Evolutionary conservation across 2,888 invertebrate genomes (phyloP).

Genomic region (Drosophila diplacantha): DNA sequence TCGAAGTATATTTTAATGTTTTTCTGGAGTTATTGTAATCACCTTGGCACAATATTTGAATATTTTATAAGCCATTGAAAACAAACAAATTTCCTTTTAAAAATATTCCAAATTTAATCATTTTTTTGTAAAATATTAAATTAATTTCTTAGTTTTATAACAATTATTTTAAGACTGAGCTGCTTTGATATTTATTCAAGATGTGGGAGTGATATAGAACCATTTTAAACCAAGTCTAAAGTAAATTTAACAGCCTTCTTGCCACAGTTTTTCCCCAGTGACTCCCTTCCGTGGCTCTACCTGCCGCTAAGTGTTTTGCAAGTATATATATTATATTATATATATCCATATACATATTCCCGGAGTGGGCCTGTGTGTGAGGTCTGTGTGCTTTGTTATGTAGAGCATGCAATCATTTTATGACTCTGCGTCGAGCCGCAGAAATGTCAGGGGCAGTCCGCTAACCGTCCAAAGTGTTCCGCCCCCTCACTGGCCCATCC

Average conservation of each 20-base stretch:
- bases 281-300: constrained; percentile 43
- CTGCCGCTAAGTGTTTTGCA: constrained; percentile 70
- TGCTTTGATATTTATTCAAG: no score
- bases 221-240: neutral
- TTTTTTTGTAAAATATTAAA: neutral
- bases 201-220: neutral
- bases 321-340: constrained; percentile 31
- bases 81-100: accelerated
- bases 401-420: constrained; percentile 70
- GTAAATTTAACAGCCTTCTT: neutral
- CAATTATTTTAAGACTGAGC: neutral
- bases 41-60: accelerated
- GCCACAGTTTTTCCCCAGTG: constrained; percentile 16
- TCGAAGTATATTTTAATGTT: accelerated
- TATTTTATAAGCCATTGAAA: neutral
- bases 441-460: constrained; percentile 67
- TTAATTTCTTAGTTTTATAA: neutral
- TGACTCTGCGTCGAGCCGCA: constrained; percentile 56
- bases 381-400: constrained; percentile 51
- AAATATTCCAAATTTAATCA: neutral
- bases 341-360: constrained; percentile 7
- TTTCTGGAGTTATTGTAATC: neutral
- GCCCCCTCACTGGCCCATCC: constrained; percentile 16
- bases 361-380: constrained; percentile 20
- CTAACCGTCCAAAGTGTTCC: constrained; percentile 43